Evolutionary conservation across 2,797 vertebrate genomes (phyloP).

Genomic region (Philypnodon macrostomus): DNA sequence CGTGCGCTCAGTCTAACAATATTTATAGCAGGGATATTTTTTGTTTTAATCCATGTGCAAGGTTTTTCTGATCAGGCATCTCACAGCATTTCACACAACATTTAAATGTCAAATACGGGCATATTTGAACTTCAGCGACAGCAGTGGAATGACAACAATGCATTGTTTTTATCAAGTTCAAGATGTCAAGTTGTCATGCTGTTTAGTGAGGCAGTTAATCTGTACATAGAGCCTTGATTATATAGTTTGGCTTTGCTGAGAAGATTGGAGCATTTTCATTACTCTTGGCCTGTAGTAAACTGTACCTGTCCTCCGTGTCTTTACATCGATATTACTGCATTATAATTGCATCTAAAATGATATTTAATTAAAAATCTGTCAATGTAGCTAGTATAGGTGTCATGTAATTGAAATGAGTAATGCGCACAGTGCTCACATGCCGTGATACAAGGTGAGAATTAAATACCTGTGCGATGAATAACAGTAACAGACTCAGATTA

Average conservation of each 20-base stretch:
- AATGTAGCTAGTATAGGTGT: neutral
- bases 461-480: too few relatives aligned
- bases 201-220: neutral
- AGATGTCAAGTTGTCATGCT: neutral
- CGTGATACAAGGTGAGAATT: neutral
- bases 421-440: neutral
- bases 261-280: too few relatives aligned
- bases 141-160: neutral
- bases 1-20: conserved; percentile 12
- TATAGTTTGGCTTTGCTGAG: too few relatives aligned
- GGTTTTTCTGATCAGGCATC: neutral
- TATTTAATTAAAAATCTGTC: neutral
- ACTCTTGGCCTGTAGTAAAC: too few relatives aligned
- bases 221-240: neutral
- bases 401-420: neutral
- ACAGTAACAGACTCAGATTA: too few relatives aligned
- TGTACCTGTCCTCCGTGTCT: too few relatives aligned
- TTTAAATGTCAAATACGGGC: neutral
- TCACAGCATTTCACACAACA: neutral
- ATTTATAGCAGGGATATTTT: conserved; percentile 18
- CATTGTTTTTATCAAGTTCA: neutral
- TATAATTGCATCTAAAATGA: too few relatives aligned
- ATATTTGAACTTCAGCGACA: neutral
- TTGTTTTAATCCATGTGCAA: conserved; percentile 9
- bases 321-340: too few relatives aligned